Evolutionary conservation across 2,797 vertebrate genomes (phyloP).

Genomic region (Chloroceryle inda): DNA sequence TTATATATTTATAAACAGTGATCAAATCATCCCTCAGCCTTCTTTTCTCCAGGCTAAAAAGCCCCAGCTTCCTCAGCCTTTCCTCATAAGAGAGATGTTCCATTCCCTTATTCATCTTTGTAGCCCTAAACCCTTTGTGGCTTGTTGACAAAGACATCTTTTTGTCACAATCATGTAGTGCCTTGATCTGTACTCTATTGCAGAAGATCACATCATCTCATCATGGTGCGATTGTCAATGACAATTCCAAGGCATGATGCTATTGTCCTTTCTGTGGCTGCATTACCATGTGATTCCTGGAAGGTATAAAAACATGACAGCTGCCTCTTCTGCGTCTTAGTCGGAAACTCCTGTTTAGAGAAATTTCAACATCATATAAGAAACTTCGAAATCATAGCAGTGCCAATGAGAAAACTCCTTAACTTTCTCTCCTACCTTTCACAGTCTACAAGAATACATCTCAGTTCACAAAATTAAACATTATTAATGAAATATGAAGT

Average conservation of each 20-base stretch:
- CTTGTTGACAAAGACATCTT: not conserved
- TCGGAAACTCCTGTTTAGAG: not conserved
- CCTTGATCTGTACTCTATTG: not conserved
- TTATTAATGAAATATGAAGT: not conserved
- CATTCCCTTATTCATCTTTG: too few species aligned
- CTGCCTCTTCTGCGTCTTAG: not conserved
- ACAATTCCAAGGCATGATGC: not conserved
- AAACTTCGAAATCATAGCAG: rapidly evolving
- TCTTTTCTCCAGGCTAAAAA: too few species aligned
- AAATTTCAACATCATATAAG: not conserved
- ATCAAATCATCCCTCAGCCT: too few species aligned
- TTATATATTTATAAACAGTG: too few species aligned
- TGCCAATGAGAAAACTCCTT: not conserved
- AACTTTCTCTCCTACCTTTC: not conserved
- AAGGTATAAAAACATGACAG: not conserved
- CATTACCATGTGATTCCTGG: not conserved
- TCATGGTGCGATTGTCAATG: not conserved
- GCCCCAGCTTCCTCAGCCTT: too few species aligned
- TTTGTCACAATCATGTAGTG: not conserved
- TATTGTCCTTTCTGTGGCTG: not conserved
- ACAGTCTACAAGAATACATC: not conserved
- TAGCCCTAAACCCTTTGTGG: too few species aligned
- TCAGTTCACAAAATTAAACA: not conserved
- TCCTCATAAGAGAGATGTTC: too few species aligned
- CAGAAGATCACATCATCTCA: not conserved